These are phyloP conservation scores for Scaptomyza cyrtandrae DNA, from an alignment of 2,888 invertebrate species.

Conservation along the genomic window DNA sequence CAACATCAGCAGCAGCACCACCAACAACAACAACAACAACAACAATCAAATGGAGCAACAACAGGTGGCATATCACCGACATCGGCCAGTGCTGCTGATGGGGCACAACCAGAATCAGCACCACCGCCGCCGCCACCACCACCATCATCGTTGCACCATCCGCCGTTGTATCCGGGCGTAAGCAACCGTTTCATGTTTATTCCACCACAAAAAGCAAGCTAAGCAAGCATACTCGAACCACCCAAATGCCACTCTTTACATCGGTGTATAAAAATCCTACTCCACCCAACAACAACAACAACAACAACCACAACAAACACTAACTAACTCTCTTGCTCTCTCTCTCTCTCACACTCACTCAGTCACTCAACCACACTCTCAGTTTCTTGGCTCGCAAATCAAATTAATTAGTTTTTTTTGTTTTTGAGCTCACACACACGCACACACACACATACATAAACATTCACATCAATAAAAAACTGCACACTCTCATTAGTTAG, in stretches of 20 bases:
- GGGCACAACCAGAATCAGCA: constrained; percentile 24
- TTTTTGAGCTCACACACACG: too few species aligned
- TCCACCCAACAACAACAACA: constrained; percentile 11
- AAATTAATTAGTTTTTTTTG: too few species aligned
- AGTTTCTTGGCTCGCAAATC: not conserved
- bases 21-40: constrained; percentile 46
- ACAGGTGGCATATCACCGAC: constrained; percentile 49
- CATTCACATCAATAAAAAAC: constrained; percentile 16
- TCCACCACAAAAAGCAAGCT: constrained; percentile 30
- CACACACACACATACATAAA: too few species aligned
- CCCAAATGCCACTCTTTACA: constrained; percentile 26
- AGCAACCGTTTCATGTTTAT: constrained; percentile 71
- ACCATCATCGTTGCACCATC: constrained; percentile 75
- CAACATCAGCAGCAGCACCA: constrained; percentile 57
- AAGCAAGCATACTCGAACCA: constrained; percentile 33
- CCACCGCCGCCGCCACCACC: constrained; percentile 35
- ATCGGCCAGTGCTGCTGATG: constrained; percentile 26
- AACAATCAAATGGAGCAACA: constrained; percentile 47
- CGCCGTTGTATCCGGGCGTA: constrained; percentile 84
- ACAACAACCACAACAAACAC: constrained; percentile 6
- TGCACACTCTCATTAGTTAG: constrained; percentile 28
- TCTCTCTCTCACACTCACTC: too few species aligned
- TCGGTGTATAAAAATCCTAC: constrained; percentile 20
- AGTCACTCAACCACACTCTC: not conserved
- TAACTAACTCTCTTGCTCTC: not conserved